Percentiles rank a stretch among this genome's conserved stretches.
phyloP scores from a whole-genome alignment of 92 coral and sea anemone species.

The Nematostella vectensis region DNA sequence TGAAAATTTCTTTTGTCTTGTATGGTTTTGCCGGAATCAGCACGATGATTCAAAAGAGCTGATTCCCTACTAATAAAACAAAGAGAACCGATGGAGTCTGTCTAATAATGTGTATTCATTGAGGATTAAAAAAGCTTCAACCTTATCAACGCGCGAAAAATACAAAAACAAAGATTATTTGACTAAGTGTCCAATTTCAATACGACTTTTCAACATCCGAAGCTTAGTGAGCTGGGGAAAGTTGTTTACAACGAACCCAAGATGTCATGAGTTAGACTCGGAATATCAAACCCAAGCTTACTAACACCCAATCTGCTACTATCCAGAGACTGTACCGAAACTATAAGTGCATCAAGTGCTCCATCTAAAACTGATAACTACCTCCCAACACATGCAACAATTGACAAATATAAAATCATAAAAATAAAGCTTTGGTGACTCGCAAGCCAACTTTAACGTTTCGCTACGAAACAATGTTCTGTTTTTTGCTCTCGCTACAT shows the following conservation, averaged over 20 bases:
- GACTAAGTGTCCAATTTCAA: no score
- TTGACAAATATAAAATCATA: background rate
- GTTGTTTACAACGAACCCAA: no score
- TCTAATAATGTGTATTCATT: background rate
- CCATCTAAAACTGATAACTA: no score
- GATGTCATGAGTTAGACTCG: no score
- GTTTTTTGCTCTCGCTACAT: slow-evolving; percentile 3
- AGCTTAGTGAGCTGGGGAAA: no score
- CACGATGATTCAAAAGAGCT: background rate
- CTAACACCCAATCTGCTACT: background rate
- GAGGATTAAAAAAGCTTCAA: background rate
- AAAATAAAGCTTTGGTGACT: background rate
- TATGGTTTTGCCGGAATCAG: background rate
- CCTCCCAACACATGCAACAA: background rate
- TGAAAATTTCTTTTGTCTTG: no score
- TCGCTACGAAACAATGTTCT: slow-evolving; percentile 91
- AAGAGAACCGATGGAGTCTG: background rate
- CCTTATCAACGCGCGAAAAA: background rate
- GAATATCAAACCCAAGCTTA: background rate
- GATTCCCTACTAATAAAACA: background rate
- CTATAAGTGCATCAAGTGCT: no score
- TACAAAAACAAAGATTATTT: background rate
- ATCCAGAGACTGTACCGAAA: no score
- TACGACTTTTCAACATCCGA: no score
- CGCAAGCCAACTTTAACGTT: slow-evolving; percentile 71